A percentile compares a stretch with the other conserved stretches of the same genome.
phyloP scores from a whole-genome alignment of 2,797 vertebrate species.

The Diplodus puntazzo region DNA sequence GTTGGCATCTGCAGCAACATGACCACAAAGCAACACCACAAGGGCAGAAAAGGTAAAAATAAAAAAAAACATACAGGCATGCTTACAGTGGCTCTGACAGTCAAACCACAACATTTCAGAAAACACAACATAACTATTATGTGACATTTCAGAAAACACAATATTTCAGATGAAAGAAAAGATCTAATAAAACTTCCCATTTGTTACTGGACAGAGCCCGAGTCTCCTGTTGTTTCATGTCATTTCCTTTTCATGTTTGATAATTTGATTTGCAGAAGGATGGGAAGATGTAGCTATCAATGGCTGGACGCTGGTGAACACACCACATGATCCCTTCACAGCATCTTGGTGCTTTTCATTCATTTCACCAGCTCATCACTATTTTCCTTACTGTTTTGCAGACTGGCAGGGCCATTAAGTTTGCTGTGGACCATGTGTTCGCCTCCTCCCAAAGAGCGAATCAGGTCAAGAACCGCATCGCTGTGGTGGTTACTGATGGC shows the following conservation, averaged over 20 bases:
- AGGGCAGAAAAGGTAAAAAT: neutral
- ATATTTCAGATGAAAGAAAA: no score
- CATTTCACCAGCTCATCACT: neutral
- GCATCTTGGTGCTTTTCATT: neutral
- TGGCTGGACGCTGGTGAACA: neutral
- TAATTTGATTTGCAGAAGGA: conserved; percentile 5
- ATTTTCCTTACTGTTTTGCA: conserved; percentile 50
- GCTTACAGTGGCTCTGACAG: no score
- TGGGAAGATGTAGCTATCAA: neutral
- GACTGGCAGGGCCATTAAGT: conserved; percentile 88
- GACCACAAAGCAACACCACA: conserved; percentile 26
- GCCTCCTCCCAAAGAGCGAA: conserved; percentile 73
- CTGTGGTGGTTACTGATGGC: conserved; percentile 88
- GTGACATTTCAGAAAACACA: no score
- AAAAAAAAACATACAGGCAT: neutral
- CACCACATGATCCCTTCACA: neutral
- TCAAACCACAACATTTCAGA: no score
- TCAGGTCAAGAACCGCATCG: conserved; percentile 85
- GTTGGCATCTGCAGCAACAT: conserved; percentile 22
- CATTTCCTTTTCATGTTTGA: neutral
- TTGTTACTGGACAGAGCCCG: no score
- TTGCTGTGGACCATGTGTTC: conserved; percentile 87
- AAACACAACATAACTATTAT: neutral
- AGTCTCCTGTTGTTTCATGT: no score
- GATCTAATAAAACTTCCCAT: no score